A percentile compares a stretch with the other conserved stretches of the same genome.
Conservation (phyloP, 2,888 invertebrate species). For the Caenorhabditis uteleia region DNA sequence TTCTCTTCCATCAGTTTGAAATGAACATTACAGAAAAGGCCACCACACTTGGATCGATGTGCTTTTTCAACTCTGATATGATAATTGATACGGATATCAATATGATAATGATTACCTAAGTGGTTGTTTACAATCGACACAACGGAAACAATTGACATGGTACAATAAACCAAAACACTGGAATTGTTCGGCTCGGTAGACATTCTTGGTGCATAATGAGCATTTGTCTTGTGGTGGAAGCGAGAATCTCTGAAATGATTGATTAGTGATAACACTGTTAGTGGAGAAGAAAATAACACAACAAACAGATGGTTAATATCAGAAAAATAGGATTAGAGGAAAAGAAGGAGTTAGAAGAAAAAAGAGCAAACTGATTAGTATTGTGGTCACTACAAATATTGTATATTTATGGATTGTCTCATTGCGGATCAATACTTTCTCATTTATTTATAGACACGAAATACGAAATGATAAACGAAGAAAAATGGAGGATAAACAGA, state of each 20-base stretch:
- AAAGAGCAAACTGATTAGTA: too few species aligned
- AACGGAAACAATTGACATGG: slow-evolving; percentile 58
- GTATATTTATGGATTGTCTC: too few species aligned
- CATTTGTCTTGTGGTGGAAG: slow-evolving; percentile 50
- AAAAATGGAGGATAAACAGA: too few species aligned
- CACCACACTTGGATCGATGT: slow-evolving; percentile 37
- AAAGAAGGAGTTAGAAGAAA: too few species aligned
- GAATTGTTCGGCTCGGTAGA: slow-evolving; percentile 57
- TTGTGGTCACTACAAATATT: too few species aligned
- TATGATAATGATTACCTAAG: slow-evolving; percentile 38
- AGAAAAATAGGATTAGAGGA: too few species aligned
- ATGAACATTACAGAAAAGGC: slow-evolving; percentile 47
- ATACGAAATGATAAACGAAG: not conserved
- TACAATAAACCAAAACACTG: slow-evolving; percentile 54
- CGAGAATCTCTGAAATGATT: slow-evolving; percentile 53
- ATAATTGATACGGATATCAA: not conserved
- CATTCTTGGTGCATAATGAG: slow-evolving; percentile 45
- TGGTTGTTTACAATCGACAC: slow-evolving; percentile 50
- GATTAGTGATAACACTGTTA: too few species aligned
- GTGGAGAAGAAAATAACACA: too few species aligned
- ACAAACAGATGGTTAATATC: too few species aligned
- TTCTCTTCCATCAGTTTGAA: slow-evolving; percentile 45
- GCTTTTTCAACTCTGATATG: slow-evolving; percentile 50
- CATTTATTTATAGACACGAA: not conserved
- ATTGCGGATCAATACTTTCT: not conserved